Conservation (phyloP, 2,797 vertebrate genomes). For the Glyptemys insculpta region DNA sequence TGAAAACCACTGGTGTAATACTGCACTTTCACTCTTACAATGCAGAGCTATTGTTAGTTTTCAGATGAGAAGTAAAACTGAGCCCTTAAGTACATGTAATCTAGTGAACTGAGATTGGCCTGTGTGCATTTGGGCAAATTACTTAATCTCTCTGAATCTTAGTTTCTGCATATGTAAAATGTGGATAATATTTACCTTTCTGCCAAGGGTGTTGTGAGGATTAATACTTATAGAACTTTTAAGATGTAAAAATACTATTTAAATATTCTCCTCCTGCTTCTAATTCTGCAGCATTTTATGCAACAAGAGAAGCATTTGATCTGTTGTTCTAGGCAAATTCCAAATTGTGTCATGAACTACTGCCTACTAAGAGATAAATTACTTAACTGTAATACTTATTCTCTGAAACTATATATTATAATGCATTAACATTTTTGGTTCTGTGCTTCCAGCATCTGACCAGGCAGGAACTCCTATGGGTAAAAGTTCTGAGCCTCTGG, state of each 20-base stretch:
- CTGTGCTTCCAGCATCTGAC: neutral
- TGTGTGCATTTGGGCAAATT: rapidly evolving
- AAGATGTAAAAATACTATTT: neutral
- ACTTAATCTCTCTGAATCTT: neutral
- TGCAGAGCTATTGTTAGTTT: neutral
- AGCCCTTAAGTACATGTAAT: neutral
- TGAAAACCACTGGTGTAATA: neutral
- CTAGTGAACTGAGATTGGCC: no score
- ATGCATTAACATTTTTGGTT: neutral
- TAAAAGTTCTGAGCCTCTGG: no score
- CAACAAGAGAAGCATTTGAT: neutral
- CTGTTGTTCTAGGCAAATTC: rapidly evolving
- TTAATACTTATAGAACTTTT: neutral
- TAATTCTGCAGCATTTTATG: neutral
- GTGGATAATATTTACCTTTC: neutral
- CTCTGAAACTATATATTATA: neutral
- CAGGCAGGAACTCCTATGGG: neutral
- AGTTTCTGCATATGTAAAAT: neutral
- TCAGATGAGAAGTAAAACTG: neutral
- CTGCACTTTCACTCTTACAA: rapidly evolving
- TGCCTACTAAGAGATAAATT: neutral
- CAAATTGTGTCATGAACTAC: neutral
- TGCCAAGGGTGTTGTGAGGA: neutral
- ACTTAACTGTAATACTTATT: neutral
- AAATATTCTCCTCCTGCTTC: neutral